A percentile compares a stretch with the other conserved stretches of the same genome.
Evolutionary conservation across 1,140 invertebrate species (phyloP).

Genomic region (Cotesia typhae): DNA sequence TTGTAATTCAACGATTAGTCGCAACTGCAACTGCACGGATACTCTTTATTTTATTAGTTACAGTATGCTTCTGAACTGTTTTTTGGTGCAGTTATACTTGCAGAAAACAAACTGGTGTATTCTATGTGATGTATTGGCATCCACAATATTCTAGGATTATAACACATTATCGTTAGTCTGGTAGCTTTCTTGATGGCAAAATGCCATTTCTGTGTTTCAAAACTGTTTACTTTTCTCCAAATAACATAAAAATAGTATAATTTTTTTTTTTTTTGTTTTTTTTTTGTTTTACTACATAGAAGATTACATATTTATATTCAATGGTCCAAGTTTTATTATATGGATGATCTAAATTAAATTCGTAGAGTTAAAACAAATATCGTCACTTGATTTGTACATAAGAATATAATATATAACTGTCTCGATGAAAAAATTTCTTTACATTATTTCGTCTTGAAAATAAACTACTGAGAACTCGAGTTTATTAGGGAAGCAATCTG

Average conservation of each 20-base stretch:
- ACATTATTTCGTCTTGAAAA: background rate
- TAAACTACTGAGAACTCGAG: background rate
- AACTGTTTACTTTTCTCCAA: slow-evolving; percentile 41
- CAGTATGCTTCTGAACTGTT: slow-evolving; percentile 40
- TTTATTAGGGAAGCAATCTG: slow-evolving; percentile 44
- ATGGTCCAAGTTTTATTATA: slow-evolving; percentile 59
- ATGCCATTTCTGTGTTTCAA: slow-evolving; percentile 48
- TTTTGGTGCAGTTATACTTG: slow-evolving; percentile 60
- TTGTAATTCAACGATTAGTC: slow-evolving; percentile 12
- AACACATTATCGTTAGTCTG: slow-evolving; percentile 52
- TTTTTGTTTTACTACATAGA: background rate
- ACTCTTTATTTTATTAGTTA: slow-evolving; percentile 55
- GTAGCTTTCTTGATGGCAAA: slow-evolving; percentile 59
- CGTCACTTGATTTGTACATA: too few relatives aligned
- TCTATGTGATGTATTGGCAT: slow-evolving; percentile 61
- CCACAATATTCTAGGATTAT: slow-evolving; percentile 50
- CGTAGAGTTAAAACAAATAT: too few relatives aligned
- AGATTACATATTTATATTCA: slow-evolving; percentile 62
- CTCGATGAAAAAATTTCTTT: background rate
- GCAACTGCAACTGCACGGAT: slow-evolving; percentile 39
- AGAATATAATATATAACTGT: background rate
- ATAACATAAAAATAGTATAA: background rate
- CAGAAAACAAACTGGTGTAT: slow-evolving; percentile 34
- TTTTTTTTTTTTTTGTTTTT: background rate
- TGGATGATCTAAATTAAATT: background rate